Evolutionary conservation across 2,797 vertebrate species (phyloP), one percentile per base, ranked within the genome.

Genomic region (Pseudochromis fuscus): DNA sequence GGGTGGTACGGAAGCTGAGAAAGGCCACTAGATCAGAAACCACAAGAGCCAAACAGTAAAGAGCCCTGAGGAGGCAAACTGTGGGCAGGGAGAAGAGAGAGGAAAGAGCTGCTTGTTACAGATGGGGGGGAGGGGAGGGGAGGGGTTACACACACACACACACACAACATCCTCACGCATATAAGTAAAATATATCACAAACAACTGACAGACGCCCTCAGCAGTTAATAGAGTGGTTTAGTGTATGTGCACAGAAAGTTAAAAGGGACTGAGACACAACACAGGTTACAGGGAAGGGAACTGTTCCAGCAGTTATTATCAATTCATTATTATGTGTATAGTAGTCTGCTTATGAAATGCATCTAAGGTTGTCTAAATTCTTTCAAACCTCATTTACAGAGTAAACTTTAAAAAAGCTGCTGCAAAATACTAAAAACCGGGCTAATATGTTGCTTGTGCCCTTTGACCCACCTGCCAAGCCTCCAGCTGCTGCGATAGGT

Each of bases 21-120:
- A 97, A 99, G 97, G 96, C 98, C 97, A 97, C 96, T 99, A 99
- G 96, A 99, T 99, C 96, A 99, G 96, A 99, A 99, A 99, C 98
- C 98, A 99, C 96, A 99, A 98, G 95, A 99, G 98, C 97, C 97
- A 99, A 93, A 99, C 97, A 97, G 97, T 99, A 95, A 99, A 95
- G 89, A 95, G 94, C 91, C 94, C 94, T 94, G 94, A 95, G 87
- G 94, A 95, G 92, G 94, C 94, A 92, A 95, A 95, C 94, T 95
- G 94, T 86, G 87, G 89, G 87, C 77, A 38, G 84, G 89, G 88
- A 91, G 81, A 73, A 90, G 87, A 93, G 83, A 93, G 82, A 91
- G 88, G 87, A 90, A 72, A 92, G 85, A 91, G 95, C 94, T 95
- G 81, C 84, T 81, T 64, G 90, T 91, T 90, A 92, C 80, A 78